phyloP scores from a whole-genome alignment of 2,113 vertebrate species.

The Bufo gargarizans region DNA sequence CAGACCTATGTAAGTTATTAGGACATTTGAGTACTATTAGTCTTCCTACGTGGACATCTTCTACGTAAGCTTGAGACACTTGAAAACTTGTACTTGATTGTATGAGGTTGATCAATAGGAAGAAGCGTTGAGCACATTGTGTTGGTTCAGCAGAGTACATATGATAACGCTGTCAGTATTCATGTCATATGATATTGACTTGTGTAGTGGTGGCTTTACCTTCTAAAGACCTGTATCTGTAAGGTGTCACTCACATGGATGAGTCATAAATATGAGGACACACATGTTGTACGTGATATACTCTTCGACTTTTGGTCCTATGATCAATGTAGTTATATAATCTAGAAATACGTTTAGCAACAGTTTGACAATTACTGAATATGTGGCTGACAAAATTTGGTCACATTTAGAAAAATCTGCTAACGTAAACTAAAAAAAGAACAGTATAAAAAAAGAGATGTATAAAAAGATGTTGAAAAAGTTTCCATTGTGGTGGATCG shows the following conservation, averaged over 20 bases:
- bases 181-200: neutral
- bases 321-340: neutral
- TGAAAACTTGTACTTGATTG: neutral
- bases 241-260: neutral
- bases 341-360: neutral
- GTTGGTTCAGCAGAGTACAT: neutral
- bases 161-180: neutral
- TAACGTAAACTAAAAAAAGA: neutral
- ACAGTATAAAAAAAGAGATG: neutral
- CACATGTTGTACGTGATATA: too few relatives aligned
- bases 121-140: neutral
- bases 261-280: too few relatives aligned
- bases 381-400: neutral
- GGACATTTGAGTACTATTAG: neutral
- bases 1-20: neutral
- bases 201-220: neutral
- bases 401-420: neutral
- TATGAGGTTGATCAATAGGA: neutral
- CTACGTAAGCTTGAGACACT: neutral
- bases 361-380: neutral
- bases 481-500: slow-evolving; percentile 50
- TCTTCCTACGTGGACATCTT: neutral
- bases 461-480: neutral
- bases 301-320: neutral
- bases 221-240: neutral